These are phyloP conservation scores for Thinocorus orbignyianus DNA, from an alignment of 2,113 vertebrate species.

Conservation along the genomic window DNA sequence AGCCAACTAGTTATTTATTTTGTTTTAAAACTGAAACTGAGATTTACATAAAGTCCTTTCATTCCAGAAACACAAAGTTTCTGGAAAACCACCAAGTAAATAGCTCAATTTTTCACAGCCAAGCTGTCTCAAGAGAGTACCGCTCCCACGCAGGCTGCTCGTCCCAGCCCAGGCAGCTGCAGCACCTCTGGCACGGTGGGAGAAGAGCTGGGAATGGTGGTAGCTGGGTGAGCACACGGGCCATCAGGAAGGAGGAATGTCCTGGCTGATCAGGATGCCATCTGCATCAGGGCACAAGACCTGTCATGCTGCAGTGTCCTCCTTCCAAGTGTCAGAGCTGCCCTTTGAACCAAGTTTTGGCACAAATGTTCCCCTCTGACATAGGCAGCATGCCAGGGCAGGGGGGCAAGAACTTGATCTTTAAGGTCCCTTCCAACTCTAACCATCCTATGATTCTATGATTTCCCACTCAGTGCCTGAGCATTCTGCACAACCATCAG, in stretches of 20 bases:
- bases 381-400: neutral
- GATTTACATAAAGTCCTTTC: neutral
- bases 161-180: neutral
- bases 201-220: neutral
- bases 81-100: neutral
- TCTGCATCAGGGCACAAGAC: neutral
- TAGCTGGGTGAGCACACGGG: neutral
- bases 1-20: neutral
- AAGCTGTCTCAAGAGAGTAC: neutral
- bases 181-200: rapidly evolving
- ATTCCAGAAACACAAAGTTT: neutral
- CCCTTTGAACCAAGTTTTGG: neutral
- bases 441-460: too few relatives aligned
- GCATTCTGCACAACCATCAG: too few relatives aligned
- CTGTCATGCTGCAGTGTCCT: neutral
- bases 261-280: neutral
- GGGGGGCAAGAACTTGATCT: too few relatives aligned
- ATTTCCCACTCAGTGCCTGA: neutral
- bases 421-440: too few relatives aligned
- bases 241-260: neutral
- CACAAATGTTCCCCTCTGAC: rapidly evolving
- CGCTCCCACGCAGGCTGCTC: neutral
- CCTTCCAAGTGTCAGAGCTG: neutral
- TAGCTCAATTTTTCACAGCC: neutral
- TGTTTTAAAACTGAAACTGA: neutral